These are phyloP conservation scores for Phaonia tiefii DNA, from an alignment of 2,888 invertebrate genomes.

Conservation along the genomic window DNA sequence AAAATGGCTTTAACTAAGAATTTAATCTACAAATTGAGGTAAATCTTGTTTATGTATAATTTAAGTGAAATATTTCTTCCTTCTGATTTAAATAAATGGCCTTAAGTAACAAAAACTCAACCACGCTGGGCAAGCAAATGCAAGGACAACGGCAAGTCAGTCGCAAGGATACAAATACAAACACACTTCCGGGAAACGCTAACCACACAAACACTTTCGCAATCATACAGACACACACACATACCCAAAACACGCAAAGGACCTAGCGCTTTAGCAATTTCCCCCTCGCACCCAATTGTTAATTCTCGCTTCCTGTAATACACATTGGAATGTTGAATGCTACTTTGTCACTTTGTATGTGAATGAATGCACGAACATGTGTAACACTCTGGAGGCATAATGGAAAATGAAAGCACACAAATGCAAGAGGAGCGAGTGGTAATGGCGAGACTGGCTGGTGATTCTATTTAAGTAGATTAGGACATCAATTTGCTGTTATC, in stretches of 20 bases:
- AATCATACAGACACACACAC: background rate
- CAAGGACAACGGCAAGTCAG: too few relatives aligned
- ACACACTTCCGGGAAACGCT: slow-evolving; percentile 20
- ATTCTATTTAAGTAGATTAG: slow-evolving; percentile 51
- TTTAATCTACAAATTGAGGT: slow-evolving; percentile 30
- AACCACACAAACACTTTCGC: slow-evolving; percentile 19
- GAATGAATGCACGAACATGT: background rate
- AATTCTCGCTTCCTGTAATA: background rate
- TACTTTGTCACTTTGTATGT: background rate
- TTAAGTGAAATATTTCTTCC: slow-evolving; percentile 48
- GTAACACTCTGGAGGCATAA: slow-evolving; percentile 10
- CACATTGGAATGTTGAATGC: slow-evolving; percentile 22
- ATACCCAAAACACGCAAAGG: too few relatives aligned
- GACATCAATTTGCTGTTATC: slow-evolving; percentile 60
- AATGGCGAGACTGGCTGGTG: background rate
- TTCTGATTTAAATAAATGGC: slow-evolving; percentile 44
- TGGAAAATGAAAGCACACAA: slow-evolving; percentile 20
- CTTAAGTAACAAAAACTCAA: slow-evolving; percentile 18
- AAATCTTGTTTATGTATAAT: slow-evolving; percentile 47
- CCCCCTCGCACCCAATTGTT: slow-evolving; percentile 4
- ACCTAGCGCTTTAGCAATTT: too few relatives aligned
- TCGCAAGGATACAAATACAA: background rate
- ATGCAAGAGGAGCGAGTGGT: background rate
- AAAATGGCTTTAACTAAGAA: background rate
- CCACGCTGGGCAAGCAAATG: background rate